Evolutionary conservation across 2,113 vertebrate species (phyloP).

Genomic region (Camelus bactrianus): DNA sequence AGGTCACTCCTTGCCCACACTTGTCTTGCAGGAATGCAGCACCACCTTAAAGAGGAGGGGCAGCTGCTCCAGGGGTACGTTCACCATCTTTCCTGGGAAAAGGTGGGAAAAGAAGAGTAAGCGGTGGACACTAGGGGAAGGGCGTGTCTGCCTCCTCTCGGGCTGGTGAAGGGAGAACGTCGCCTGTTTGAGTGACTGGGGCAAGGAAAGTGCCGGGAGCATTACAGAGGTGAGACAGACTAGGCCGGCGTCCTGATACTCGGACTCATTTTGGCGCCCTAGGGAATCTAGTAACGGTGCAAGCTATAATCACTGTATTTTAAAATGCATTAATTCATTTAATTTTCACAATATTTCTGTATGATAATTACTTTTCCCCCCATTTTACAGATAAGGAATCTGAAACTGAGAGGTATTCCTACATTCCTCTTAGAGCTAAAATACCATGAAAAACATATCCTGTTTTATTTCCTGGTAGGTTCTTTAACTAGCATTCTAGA

Average conservation of each 20-base stretch:
- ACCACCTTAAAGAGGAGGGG: slow-evolving; percentile 99
- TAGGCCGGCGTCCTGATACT: background rate
- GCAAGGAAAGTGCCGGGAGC: background rate
- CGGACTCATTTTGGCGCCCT: background rate
- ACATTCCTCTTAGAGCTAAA: background rate
- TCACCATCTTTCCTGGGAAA: slow-evolving; percentile 97
- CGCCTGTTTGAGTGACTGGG: background rate
- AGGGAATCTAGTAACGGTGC: background rate
- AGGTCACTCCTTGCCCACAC: slow-evolving; percentile 91
- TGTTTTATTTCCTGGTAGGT: background rate
- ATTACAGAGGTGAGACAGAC: background rate
- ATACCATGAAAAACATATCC: background rate
- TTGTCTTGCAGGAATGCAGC: slow-evolving; percentile 98
- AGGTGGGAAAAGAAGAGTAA: slow-evolving; percentile 59
- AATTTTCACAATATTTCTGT: background rate
- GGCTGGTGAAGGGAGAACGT: background rate
- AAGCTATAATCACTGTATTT: background rate
- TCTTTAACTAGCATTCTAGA: slow-evolving; percentile 27
- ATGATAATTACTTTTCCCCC: background rate
- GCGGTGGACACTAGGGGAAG: background rate
- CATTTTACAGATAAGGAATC: slow-evolving; percentile 43
- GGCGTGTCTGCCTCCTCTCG: background rate
- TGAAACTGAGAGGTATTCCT: slow-evolving; percentile 37
- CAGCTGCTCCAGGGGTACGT: slow-evolving; percentile 97
- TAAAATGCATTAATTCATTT: background rate